A percentile compares a stretch with the other conserved stretches of the same genome.
phyloP scores from a whole-genome alignment of 2,113 vertebrate genomes.

The Platycercus adscitus region DNA sequence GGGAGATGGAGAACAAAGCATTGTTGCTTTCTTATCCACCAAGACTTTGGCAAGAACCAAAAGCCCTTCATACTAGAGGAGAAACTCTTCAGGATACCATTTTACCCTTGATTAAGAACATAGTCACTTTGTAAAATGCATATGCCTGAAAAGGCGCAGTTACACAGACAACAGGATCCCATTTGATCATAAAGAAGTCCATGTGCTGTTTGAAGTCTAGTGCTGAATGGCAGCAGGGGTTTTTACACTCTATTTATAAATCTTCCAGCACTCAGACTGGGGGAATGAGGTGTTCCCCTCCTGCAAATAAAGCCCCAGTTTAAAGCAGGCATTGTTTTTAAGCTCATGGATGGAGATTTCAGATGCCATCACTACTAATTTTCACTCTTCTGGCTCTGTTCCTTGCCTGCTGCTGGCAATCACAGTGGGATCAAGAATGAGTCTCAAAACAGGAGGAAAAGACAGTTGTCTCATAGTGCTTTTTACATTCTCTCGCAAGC shows the following conservation, averaged over 20 bases:
- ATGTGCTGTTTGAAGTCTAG: neutral
- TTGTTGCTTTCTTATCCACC: neutral
- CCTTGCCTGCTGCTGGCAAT: constrained; percentile 54
- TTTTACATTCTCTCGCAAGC: constrained; percentile 40
- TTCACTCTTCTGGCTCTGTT: constrained; percentile 60
- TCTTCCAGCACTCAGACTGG: neutral
- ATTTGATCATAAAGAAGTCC: neutral
- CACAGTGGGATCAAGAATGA: constrained; percentile 51
- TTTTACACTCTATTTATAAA: neutral
- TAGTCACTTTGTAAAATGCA: neutral
- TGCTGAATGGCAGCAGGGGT: neutral
- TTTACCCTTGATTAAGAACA: neutral
- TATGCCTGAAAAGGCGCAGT: neutral
- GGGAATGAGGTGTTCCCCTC: neutral
- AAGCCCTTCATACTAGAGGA: neutral
- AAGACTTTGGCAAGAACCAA: neutral
- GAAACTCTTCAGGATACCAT: neutral
- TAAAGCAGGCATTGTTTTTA: constrained; percentile 8
- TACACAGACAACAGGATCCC: neutral
- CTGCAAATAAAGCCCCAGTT: neutral
- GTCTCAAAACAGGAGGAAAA: constrained; percentile 38
- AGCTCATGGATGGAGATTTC: constrained; percentile 21
- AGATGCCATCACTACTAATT: constrained; percentile 43
- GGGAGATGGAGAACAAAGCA: neutral
- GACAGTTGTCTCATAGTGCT: constrained; percentile 59